Evolutionary conservation across 2,113 vertebrate genomes (phyloP).

Genomic region (Myrmecobius fasciatus): DNA sequence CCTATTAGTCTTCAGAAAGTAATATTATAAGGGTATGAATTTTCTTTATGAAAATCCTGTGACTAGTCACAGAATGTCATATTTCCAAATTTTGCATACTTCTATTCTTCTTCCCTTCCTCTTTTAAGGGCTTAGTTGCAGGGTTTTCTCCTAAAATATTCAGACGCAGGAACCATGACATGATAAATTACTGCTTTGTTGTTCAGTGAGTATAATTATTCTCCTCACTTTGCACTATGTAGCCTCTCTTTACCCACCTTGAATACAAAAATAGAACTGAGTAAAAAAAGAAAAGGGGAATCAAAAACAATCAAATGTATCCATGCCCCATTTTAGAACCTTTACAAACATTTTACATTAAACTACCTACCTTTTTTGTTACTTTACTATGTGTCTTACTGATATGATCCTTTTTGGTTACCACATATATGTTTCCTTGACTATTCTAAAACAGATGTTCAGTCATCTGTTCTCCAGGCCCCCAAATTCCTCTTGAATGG

Average conservation of each 20-base stretch:
- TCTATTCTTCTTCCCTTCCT: constrained; percentile 56
- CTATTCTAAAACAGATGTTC: neutral
- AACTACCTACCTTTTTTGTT: neutral
- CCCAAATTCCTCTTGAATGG: neutral
- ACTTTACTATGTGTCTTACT: neutral
- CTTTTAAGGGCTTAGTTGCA: constrained; percentile 63
- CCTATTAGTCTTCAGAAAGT: constrained; percentile 63
- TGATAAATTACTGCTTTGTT: constrained; percentile 80
- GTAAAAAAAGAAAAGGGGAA: neutral
- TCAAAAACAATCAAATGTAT: neutral
- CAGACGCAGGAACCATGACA: constrained; percentile 70
- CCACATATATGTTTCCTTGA: neutral
- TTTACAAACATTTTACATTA: neutral
- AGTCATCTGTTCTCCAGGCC: neutral
- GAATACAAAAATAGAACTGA: neutral
- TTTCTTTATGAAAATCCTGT: constrained; percentile 60
- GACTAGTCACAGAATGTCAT: constrained; percentile 64
- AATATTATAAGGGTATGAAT: constrained; percentile 68
- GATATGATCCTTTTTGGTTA: neutral
- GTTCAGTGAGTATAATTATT: constrained; percentile 76
- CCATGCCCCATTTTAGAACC: neutral
- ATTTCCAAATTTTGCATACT: constrained; percentile 68
- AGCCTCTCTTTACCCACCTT: constrained; percentile 27
- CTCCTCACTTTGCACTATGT: constrained; percentile 41
- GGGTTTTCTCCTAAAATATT: constrained; percentile 69